phyloP scores from a whole-genome alignment of 2,888 invertebrate species.

The Hypomecis punctinalis region DNA sequence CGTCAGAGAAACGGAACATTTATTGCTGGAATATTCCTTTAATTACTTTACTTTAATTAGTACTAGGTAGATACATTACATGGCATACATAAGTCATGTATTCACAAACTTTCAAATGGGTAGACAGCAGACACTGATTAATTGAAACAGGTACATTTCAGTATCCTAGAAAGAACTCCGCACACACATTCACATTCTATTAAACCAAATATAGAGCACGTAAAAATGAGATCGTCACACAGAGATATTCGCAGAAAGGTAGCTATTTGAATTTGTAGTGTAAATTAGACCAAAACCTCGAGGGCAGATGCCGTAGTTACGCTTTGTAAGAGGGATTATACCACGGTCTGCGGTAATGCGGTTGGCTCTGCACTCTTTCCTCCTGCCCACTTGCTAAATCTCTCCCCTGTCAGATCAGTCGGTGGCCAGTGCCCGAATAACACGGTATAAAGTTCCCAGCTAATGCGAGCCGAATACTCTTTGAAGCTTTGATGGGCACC shows the following conservation, averaged over 20 bases:
- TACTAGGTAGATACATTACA: too few relatives aligned
- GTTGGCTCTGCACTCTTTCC: constrained; percentile 62
- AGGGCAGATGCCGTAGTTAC: constrained; percentile 40
- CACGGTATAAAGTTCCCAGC: constrained; percentile 50
- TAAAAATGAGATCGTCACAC: not conserved
- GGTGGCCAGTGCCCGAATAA: constrained; percentile 46
- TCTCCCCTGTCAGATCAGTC: constrained; percentile 63
- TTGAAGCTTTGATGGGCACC: constrained; percentile 59
- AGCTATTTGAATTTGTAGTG: constrained; percentile 16
- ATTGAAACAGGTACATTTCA: too few relatives aligned
- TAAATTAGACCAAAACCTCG: constrained; percentile 29
- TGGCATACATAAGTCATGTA: too few relatives aligned
- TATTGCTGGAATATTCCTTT: too few relatives aligned
- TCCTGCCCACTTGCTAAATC: constrained; percentile 68
- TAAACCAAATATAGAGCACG: too few relatives aligned
- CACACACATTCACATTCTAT: too few relatives aligned
- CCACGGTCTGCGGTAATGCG: constrained; percentile 71
- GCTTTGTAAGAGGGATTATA: constrained; percentile 68
- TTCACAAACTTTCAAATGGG: too few relatives aligned
- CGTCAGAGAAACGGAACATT: too few relatives aligned
- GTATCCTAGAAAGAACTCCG: too few relatives aligned
- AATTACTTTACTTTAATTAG: too few relatives aligned
- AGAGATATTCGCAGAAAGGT: not conserved
- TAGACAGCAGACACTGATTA: too few relatives aligned
- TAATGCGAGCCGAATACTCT: constrained; percentile 54